A percentile compares a stretch with the other conserved stretches of the same genome.
Conservation (phyloP, 64 coral and sea anemone species). For the Porites australiensis region DNA sequence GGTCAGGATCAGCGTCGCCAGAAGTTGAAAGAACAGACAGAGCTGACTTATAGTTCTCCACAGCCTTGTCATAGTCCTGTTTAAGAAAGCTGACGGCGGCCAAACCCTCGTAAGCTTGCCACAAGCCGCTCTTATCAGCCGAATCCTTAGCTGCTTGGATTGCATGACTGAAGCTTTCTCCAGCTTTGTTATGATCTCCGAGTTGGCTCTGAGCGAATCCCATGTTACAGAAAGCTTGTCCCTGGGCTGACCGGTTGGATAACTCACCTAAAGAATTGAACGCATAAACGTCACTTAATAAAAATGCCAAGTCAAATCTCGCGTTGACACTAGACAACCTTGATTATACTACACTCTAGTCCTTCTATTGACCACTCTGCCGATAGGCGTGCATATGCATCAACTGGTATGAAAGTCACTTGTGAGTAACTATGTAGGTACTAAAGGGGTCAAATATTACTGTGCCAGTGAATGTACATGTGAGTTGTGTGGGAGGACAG, state of each 20-base stretch:
- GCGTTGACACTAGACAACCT: too few relatives aligned
- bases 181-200: constrained; percentile 80
- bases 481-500: too few relatives aligned
- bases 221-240: constrained; percentile 97
- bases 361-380: too few relatives aligned
- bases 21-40: constrained; percentile 71
- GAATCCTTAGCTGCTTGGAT: constrained; percentile 89
- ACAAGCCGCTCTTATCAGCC: constrained; percentile 69
- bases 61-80: constrained; percentile 83
- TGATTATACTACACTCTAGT: too few relatives aligned
- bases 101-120: constrained; percentile 95
- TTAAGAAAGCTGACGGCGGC: constrained; percentile 89
- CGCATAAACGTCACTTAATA: background rate
- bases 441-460: too few relatives aligned
- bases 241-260: constrained; percentile 82
- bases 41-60: constrained; percentile 87
- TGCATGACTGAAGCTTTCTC: constrained; percentile 83
- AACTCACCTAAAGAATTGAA: constrained; percentile 60
- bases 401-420: too few relatives aligned
- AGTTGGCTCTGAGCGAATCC: constrained; percentile 96
- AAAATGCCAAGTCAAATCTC: too few relatives aligned
- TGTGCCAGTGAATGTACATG: too few relatives aligned
- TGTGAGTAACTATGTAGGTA: too few relatives aligned
- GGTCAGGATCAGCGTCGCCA: constrained; percentile 16
- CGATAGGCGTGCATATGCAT: too few relatives aligned